Evolutionary conservation across 1,140 invertebrate genomes (phyloP), one percentile per base, ranked within the genome.

Genomic region (Drosophila sulfurigaster): DNA sequence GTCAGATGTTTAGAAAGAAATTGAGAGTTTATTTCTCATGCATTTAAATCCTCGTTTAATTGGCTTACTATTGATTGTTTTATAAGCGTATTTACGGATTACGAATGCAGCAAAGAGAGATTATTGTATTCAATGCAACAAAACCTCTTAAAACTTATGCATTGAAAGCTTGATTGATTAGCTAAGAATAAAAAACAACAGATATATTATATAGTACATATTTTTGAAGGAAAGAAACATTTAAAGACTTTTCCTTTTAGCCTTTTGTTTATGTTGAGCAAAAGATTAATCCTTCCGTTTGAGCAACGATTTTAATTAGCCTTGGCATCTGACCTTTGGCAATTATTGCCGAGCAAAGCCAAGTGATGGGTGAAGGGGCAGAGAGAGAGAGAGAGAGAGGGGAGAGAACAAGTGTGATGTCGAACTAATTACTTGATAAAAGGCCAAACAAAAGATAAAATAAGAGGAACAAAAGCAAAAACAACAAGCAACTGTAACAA

Each of bases 381-480:
- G 30, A 11, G 25, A 41, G 35, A 32, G 15, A 7, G 15, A n/a
- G 59, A 2, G 30, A 1, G 10, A 25, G 1, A 10, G n/a, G 59
- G 7, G 10, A 20, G 58, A 13, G 10, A 25, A 49, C n/a, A 41
- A 54, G 54, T 70, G 73, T 70, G 60, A 60, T 74, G 78, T 75
- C 68, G 72, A 80, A 80, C 77, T 83, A 83, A 83, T 83, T 83
- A 83, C 81, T 80, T 71, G 78, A 79, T 85, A 85, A 85, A 83
- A 74, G 81, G 63, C 69, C 81, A 85, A 80, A 83, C 81, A 83
- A 85, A 71, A 77, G 73, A 43, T 68, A 56, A 16, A 54, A 74
- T 67, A 67, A 63, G 46, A 81, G 66, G 66, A 62, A 45, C 45
- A 28, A 43, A 65, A n/a, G 49, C 35, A 7, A 51, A 56, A 38